Conservation (phyloP, 2,888 invertebrate genomes). For the Aradus depressus region DNA sequence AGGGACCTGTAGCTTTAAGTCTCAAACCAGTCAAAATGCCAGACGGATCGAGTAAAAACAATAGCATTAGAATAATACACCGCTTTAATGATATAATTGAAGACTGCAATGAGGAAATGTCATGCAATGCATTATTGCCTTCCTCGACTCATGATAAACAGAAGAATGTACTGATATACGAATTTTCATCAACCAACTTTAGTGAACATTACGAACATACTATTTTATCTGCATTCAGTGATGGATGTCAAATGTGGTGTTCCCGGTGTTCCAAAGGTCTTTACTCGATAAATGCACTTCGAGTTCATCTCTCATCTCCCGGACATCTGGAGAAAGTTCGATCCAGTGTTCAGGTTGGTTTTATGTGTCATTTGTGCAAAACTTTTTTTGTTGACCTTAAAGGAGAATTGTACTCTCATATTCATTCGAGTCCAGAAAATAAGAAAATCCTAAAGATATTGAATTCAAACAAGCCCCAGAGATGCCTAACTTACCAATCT, state of each 20-base stretch:
- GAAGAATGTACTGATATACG: slow-evolving; percentile 4
- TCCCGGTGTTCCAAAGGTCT: neutral
- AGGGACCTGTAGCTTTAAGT: neutral
- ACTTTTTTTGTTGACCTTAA: slow-evolving; percentile 6
- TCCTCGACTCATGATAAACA: neutral
- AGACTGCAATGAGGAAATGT: neutral
- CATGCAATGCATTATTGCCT: neutral
- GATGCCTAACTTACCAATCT: too few species aligned
- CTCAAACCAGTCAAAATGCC: slow-evolving; percentile 2
- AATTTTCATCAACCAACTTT: slow-evolving; percentile 2
- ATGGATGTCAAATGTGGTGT: slow-evolving; percentile 4
- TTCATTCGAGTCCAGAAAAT: neutral
- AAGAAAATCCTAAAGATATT: neutral
- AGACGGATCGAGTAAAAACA: neutral
- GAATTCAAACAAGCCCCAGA: too few species aligned
- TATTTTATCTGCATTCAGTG: neutral
- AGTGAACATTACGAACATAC: neutral
- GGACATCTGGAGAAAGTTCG: neutral
- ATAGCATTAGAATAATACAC: neutral
- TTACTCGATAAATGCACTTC: neutral
- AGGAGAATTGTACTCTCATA: slow-evolving; percentile 5
- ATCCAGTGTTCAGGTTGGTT: slow-evolving; percentile 2
- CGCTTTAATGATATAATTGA: neutral
- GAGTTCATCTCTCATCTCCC: neutral
- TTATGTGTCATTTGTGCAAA: slow-evolving; percentile 11